phyloP scores from a whole-genome alignment of 2,888 invertebrate species.

The Diaperis boleti region DNA sequence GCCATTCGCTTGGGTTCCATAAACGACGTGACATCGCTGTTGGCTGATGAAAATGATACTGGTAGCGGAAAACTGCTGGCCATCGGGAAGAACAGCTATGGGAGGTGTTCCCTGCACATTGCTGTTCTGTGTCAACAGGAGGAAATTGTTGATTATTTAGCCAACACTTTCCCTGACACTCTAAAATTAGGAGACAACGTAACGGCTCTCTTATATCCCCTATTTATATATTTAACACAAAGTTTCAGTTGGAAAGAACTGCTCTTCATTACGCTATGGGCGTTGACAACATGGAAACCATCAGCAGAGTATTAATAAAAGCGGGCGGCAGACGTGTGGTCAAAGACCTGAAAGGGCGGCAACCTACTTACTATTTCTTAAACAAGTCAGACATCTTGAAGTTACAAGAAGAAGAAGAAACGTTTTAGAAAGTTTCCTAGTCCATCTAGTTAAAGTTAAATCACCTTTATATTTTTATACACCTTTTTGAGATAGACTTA shows the following conservation, averaged over 20 bases:
- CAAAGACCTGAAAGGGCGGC: conserved; percentile 89
- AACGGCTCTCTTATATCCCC: conserved; percentile 68
- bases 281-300: conserved; percentile 83
- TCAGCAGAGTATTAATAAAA: conserved; percentile 84
- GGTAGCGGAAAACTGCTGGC: conserved; percentile 70
- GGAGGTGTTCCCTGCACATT: conserved; percentile 85
- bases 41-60: conserved; percentile 68
- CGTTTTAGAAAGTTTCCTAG: conserved; percentile 64
- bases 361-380: conserved; percentile 93
- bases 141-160: conserved; percentile 83
- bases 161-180: conserved; percentile 78
- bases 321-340: conserved; percentile 86
- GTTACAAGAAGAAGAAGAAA: conserved; percentile 87
- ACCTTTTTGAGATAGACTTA: conserved; percentile 25
- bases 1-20: conserved; percentile 77
- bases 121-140: conserved; percentile 87
- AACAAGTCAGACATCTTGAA: conserved; percentile 89
- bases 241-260: conserved; percentile 83
- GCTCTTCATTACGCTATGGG: conserved; percentile 94
- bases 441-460: conserved; percentile 26
- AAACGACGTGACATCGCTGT: conserved; percentile 70
- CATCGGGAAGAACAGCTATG: conserved; percentile 76
- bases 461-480: conserved; percentile 43
- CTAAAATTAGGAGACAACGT: conserved; percentile 88
- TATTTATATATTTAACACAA: conserved; percentile 59